phyloP scores from a whole-genome alignment of 1,140 invertebrate genomes.

The Papilio glaucus region DNA sequence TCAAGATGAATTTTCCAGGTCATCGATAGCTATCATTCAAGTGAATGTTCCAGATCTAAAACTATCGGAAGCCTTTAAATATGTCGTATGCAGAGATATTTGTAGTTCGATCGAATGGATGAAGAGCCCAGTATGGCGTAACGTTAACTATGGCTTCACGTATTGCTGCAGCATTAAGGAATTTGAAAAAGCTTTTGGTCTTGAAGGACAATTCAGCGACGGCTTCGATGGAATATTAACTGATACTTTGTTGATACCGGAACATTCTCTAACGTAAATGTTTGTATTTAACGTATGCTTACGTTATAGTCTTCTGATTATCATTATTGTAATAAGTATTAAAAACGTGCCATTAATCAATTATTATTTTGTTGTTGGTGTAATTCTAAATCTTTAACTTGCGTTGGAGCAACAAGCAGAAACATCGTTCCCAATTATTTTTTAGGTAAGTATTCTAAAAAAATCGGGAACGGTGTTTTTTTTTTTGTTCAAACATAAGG shows the following conservation, averaged over 20 bases:
- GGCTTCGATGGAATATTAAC: neutral
- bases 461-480: too few relatives aligned
- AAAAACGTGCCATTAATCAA: too few relatives aligned
- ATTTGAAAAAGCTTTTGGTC: conserved; percentile 58
- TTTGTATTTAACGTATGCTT: neutral
- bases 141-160: conserved; percentile 59
- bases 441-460: neutral
- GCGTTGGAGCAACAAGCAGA: too few relatives aligned
- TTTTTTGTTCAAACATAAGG: neutral
- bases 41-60: conserved; percentile 64
- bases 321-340: too few relatives aligned
- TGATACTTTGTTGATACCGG: conserved; percentile 5
- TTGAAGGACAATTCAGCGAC: conserved; percentile 2
- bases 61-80: conserved; percentile 42
- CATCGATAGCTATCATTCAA: conserved; percentile 64
- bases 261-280: neutral
- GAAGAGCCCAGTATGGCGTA: conserved; percentile 44
- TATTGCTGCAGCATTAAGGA: conserved; percentile 64
- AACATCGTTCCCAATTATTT: too few relatives aligned
- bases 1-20: conserved; percentile 47
- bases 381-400: too few relatives aligned
- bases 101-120: conserved; percentile 60
- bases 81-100: conserved; percentile 61
- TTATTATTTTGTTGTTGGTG: too few relatives aligned
- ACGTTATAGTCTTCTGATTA: neutral